Conservation (phyloP, 2,113 vertebrate genomes). For the Mugil cephalus region DNA sequence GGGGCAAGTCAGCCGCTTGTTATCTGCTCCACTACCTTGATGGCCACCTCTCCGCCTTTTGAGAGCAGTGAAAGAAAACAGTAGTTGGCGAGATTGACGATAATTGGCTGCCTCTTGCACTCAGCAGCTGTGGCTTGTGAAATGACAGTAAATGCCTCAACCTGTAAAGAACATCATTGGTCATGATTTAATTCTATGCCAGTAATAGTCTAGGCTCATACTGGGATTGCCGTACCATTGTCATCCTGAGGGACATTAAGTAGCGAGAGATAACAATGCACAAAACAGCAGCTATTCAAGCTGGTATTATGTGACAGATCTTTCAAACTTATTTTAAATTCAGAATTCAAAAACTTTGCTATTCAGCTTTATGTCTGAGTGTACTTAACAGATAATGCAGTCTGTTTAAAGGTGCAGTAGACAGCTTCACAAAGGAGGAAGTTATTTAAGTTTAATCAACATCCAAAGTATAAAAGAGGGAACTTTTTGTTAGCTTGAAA, state of each 20-base stretch:
- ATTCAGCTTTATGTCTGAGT: background rate
- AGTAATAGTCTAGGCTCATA: constrained; percentile 6
- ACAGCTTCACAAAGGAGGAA: background rate
- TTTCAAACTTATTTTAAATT: constrained; percentile 16
- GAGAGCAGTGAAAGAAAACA: constrained; percentile 37
- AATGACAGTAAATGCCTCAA: constrained; percentile 43
- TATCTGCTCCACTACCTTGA: constrained; percentile 12
- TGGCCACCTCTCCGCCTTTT: constrained; percentile 6
- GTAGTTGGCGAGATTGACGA: constrained; percentile 29
- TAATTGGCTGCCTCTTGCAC: constrained; percentile 34
- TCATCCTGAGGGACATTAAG: constrained; percentile 17
- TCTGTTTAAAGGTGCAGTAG: background rate
- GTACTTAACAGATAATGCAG: background rate
- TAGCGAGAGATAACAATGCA: constrained; percentile 18
- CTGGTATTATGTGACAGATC: constrained; percentile 10
- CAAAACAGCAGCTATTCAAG: background rate
- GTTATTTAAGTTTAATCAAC: background rate
- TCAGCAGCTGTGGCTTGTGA: constrained; percentile 9
- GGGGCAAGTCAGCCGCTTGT: constrained; percentile 10
- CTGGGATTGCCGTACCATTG: constrained; percentile 18
- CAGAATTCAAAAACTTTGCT: background rate
- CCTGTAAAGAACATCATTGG: constrained; percentile 21
- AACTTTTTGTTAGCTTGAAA: too few relatives aligned
- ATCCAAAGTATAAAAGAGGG: too few relatives aligned
- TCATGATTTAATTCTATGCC: constrained; percentile 28